Evolutionary conservation across 1,140 invertebrate species (phyloP).

Genomic region (Brachionus calyciflorus): DNA sequence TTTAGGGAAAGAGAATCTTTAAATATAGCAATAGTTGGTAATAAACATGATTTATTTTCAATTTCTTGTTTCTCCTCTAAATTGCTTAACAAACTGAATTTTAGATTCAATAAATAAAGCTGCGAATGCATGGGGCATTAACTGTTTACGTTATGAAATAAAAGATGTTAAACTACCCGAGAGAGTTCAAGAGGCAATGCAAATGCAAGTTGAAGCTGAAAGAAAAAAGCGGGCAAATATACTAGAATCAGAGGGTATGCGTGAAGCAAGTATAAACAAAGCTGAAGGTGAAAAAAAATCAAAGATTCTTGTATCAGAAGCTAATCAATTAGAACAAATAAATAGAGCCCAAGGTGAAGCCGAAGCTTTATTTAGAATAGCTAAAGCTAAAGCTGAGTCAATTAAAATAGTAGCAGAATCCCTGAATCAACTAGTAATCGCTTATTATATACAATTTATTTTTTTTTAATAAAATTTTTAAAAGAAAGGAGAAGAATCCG

Average conservation of each 20-base stretch:
- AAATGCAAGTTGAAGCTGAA: constrained; percentile 74
- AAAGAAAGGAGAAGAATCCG: constrained; percentile 77
- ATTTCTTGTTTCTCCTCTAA: background rate
- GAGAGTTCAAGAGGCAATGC: constrained; percentile 96
- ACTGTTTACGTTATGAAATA: constrained; percentile 71
- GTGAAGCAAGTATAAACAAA: constrained; percentile 93
- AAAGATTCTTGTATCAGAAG: constrained; percentile 81
- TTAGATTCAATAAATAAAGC: constrained; percentile 97
- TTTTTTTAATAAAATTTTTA: background rate
- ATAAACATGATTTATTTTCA: no score
- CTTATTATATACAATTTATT: background rate
- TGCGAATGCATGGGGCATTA: constrained; percentile 92
- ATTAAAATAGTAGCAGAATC: constrained; percentile 10
- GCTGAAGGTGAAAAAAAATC: constrained; percentile 89
- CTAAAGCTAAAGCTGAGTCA: constrained; percentile 40
- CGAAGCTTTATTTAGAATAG: constrained; percentile 30
- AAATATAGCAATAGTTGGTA: constrained; percentile 90
- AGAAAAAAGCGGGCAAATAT: constrained; percentile 91
- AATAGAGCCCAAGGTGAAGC: constrained; percentile 57
- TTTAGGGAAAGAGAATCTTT: constrained; percentile 92
- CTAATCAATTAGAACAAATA: constrained; percentile 58
- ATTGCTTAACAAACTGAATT: no score
- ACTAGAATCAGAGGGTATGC: constrained; percentile 85
- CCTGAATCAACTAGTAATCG: background rate
- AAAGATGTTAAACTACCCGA: constrained; percentile 86